Evolutionary conservation across 1,140 invertebrate genomes (phyloP), one percentile per base, ranked within the genome.

Genomic region (Cydia splendana): DNA sequence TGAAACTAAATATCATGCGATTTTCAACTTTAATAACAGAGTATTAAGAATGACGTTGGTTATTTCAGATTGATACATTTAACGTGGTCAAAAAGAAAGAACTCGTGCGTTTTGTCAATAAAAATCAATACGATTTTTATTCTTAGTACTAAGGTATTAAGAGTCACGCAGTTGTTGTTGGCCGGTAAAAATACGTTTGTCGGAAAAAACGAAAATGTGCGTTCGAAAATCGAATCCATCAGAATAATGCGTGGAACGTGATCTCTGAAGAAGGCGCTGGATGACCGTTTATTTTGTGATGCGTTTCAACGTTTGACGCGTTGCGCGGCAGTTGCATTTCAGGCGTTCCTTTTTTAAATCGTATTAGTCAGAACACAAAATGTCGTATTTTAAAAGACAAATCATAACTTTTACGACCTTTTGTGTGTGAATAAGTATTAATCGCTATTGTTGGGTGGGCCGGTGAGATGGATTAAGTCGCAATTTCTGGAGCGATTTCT

Each of bases 191-290:
- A 10, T 3, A 42, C 45, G n/a, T 18, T n/a, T 71, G 30, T 38
- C n/a, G 10, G 30, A 38, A 71, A 71, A 71, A 71, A 71, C 30
- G 30, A 71, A 71, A 62, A 62, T 62, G 57, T 62, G n/a, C 78
- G 76, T 84, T 86, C 81, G 80, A 85, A 82, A 85, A 86, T 86
- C 80, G 82, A 86, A 91, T 87, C 84, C 84, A 86, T 91, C 88
- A 89, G 85, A 88, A 85, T 88, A 90, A 91, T 88, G 85, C 81
- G 81, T 75, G 84, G 87, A 89, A 89, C 89, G 89, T 91, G 89
- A 91, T 87, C 81, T 82, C 83, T 81, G 75, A 80, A 81, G 76
- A 80, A 81, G 81, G 85, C 75, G 76, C 45, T 75, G 87, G 89
- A 91, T 90, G 84, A 89, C 76, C 83, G 82, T 87, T 84, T 81